Base-by-base conservation (phyloP, 2,797 vertebrate species). In the Agapornis canus region DNA sequence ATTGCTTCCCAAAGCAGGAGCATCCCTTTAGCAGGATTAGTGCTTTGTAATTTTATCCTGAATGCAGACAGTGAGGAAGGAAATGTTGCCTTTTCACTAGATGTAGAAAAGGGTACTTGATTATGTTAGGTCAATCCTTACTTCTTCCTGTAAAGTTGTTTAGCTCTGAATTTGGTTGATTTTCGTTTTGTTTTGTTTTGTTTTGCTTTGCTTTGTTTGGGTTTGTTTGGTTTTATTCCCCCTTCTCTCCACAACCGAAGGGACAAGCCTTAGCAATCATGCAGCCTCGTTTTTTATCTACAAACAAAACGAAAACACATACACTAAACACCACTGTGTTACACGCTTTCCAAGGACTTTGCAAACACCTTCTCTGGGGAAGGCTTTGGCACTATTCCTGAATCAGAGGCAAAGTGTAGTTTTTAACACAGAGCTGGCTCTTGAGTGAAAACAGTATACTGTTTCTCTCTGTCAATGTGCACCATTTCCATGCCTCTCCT, bases 281-380 rank as follows among this genome's bases (percentile, higher is more conserved):
- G 21, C 26, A 70, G 3, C 25, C 17, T 77, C 26, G 43, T 11
- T 29, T 16, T 75, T 76, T 75, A 61, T 40, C 15, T 29, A 7
- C 32, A 40, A 48, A n/a, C 39, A 65, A 29, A 81, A 31, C 4
- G 20, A 42, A 88, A 61, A 26, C 9, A 20, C 52, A 23, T 48
- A 35, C 23, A 29, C 42, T 78, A 32, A 93, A 49, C n/a, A 49
- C 5, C 6, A 13, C 57, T 16, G 5, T 27, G 11, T 59, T 72
- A 59, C 25, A 82, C 52, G 51, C 20, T 92, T 86, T 84, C 73
- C 89, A 93, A 93, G 43, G 47, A 65, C 78, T 93, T 73, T 64
- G 23, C 75, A 77, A 90, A 70, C n/a, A 63, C 68, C 75, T 88
- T 91, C 43, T 51, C 78, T 56, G 35, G 21, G 23, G 39, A 71